These are phyloP conservation scores for Scatophagus argus DNA, from an alignment of 2,113 vertebrate genomes.

Conservation along the genomic window DNA sequence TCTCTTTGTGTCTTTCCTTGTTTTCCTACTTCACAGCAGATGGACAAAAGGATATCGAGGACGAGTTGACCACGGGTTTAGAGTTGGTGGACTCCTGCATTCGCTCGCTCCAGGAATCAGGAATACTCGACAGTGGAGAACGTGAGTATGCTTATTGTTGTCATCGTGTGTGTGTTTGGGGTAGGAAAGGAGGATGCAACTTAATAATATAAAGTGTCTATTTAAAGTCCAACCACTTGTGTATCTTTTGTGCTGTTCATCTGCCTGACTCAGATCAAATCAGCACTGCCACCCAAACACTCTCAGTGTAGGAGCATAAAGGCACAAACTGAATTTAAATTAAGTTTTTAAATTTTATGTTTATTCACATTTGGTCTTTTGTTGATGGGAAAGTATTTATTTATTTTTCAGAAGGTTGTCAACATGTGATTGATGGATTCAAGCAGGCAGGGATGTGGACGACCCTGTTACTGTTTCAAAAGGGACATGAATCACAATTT, in stretches of 20 bases:
- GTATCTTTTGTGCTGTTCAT: too few species aligned
- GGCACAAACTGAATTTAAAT: not conserved
- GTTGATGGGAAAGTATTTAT: not conserved
- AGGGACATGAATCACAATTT: not conserved
- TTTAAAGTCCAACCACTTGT: too few species aligned
- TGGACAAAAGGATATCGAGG: constrained; percentile 98
- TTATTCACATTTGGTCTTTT: not conserved
- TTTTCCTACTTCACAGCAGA: constrained; percentile 78
- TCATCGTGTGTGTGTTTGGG: not conserved
- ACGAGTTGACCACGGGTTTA: constrained; percentile 96
- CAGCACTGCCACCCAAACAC: not conserved
- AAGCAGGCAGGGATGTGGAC: constrained; percentile 11
- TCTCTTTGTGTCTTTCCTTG: not conserved
- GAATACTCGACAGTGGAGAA: constrained; percentile 94
- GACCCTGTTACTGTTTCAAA: constrained; percentile 3
- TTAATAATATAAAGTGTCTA: too few species aligned
- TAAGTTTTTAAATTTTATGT: not conserved
- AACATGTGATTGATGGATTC: constrained; percentile 1
- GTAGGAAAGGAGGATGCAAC: too few species aligned
- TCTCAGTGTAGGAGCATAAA: not conserved
- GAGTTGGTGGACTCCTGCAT: constrained; percentile 99
- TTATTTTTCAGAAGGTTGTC: not conserved
- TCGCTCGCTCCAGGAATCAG: constrained; percentile 96
- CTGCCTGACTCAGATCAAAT: too few species aligned
- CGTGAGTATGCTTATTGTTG: constrained; percentile 84